Base-by-base conservation (phyloP, 2,888 invertebrate genomes). In the Gerris lacustris region DNA sequence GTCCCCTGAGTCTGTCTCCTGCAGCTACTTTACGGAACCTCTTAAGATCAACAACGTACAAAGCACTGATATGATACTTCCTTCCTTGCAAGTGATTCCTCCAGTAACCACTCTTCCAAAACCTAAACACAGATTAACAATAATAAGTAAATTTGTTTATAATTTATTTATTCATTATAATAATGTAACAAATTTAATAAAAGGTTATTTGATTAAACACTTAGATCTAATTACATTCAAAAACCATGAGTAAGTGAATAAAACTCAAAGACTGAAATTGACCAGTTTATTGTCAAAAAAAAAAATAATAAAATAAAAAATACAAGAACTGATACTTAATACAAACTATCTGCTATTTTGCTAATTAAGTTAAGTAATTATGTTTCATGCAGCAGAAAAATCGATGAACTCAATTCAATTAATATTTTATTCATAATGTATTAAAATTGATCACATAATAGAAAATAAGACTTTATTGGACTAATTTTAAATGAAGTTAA, bases 81-180 rank as follows among this genome's bases (percentile, higher is more conserved):
- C 98, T 86, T 0, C 96, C 94, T 79, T 92, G 97, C 74, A 99
- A 83, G 84, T 99, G 99, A 81, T 93, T 96, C 72, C 92, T 88
- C 99, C 99, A 99, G 81, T 99, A 99, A n/a, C 99, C 99, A 78
- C 91, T 92, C 81, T 95, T 96, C 99, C 99, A 99, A 83, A 99
- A 99, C 76, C 91, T 87, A 76, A 18, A 76, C 55, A 2, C 31
- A 31, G 31, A 31, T 31, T 31, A 31, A 31, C 31, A 31, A 31
- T 31, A 4, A 4, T 31, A 31, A 31, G 31, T 73, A 63, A 68
- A 68, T 62, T 63, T 43, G 47, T 44, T 70, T 62, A 31, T 15
- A 15, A 70, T 11, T 68, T 68, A n/a, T n/a, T 18, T n/a, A 11
- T 15, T 47, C 1, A 31, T 31, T 31, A 31, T 2, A 31, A 31